Base-by-base conservation (phyloP, 1,140 invertebrate genomes). In the Drosophila erecta region DNA sequence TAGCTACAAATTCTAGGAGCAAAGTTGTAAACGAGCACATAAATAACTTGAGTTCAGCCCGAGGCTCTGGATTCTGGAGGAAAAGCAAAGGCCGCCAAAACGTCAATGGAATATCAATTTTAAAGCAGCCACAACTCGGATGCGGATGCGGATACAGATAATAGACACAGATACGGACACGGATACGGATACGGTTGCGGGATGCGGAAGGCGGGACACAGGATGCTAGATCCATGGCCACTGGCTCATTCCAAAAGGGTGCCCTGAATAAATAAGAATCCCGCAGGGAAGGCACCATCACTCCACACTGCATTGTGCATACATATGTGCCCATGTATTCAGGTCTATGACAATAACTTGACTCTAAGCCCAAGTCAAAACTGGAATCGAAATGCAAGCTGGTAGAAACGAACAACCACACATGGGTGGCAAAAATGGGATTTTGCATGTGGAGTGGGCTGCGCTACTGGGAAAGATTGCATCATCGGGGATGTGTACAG, bases 31-130 rank as follows among this genome's bases (percentile, higher is more conserved):
- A 79, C 83, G 83, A 86, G 83, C 83, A 76, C 75, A 86, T 86
- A 87, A 86, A 86, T 86, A 86, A 87, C 70, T 85, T 76, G 78
- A 76, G 62, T 56, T 76, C 51, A 59, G 70, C 61, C 47, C 38
- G 47, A 51, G 70, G 58, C 38, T 24, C 37, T 41, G 38, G 38
- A 24, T 47, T 20, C 37, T 37, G 47, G 38, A 30, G 22, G 46
- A 6, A 20, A 35, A 44, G 51, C 20, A 41, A 60, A 65, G 67
- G 73, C 71, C 78, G 77, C 83, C 81, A 81, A 87, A 77, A 86
- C 83, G 83, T 86, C 83, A 86, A 79, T 86, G 79, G 83, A 86
- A 86, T 86, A 86, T 87, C 83, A 86, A 86, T 86, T 86, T 86
- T 83, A 87, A 86, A 86, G 53, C 67, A 66, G 55, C 44, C 41